phyloP scores from a whole-genome alignment of 2,797 vertebrate genomes.

The Dipus sagitta region DNA sequence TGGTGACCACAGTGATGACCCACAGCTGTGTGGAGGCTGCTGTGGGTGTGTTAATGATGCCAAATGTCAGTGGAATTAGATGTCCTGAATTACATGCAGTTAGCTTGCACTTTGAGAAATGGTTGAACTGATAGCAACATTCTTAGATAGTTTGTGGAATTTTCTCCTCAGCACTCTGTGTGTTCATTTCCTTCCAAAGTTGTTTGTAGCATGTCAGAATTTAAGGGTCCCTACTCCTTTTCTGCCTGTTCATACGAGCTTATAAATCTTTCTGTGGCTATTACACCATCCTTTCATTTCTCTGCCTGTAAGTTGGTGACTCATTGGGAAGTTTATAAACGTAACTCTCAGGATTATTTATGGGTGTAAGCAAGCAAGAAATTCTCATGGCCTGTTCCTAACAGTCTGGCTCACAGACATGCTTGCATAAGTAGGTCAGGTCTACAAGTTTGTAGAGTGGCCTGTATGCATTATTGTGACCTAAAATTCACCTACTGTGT shows the following conservation, averaged over 20 bases:
- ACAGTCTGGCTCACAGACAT: neutral
- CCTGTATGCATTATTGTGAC: neutral
- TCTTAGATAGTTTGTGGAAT: neutral
- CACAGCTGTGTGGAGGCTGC: constrained; percentile 52
- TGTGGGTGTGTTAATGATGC: constrained; percentile 8
- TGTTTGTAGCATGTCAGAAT: neutral
- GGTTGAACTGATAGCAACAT: neutral
- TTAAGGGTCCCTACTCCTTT: neutral
- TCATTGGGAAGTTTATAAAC: constrained; percentile 37
- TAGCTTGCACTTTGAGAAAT: constrained; percentile 18
- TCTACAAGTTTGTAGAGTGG: neutral
- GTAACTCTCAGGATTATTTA: neutral
- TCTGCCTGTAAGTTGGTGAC: constrained; percentile 30
- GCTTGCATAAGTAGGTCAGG: neutral
- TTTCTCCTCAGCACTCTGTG: neutral
- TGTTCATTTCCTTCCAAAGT: neutral
- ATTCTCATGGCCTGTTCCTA: neutral
- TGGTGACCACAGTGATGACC: neutral
- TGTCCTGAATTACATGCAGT: constrained; percentile 5
- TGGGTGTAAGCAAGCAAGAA: neutral
- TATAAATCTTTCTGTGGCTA: neutral
- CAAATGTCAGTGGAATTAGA: neutral
- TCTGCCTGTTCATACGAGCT: neutral
- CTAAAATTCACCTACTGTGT: neutral
- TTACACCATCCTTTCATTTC: neutral